Conservation (phyloP, 2,797 vertebrate genomes). For the Coregonus sp. region DNA sequence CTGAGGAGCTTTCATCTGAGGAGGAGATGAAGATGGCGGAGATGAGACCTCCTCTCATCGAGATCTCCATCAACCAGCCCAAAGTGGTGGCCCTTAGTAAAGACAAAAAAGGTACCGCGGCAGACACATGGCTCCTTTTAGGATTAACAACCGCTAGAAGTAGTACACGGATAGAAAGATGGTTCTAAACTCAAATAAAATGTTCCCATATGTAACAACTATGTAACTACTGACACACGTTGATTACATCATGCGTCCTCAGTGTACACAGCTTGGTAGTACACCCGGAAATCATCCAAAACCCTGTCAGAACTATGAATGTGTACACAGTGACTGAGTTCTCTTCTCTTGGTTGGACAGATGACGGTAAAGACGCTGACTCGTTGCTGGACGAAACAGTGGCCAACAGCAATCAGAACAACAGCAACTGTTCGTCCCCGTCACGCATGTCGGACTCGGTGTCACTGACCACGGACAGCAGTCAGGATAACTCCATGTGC, state of each 20-base stretch:
- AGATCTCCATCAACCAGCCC: conserved; percentile 95
- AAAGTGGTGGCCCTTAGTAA: conserved; percentile 95
- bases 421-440: conserved; percentile 98
- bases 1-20: conserved; percentile 94
- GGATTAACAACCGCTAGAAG: too few species aligned
- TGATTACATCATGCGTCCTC: not conserved
- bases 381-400: conserved; percentile 93
- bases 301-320: not conserved
- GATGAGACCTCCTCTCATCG: conserved; percentile 94
- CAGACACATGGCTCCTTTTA: not conserved
- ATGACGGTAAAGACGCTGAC: conserved; percentile 88
- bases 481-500: conserved; percentile 92
- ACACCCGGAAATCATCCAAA: conserved; percentile 6
- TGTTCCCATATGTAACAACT: too few species aligned
- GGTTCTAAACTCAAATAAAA: too few species aligned
- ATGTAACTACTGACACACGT: not conserved
- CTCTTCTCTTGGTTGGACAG: conserved; percentile 57
- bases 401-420: conserved; percentile 98
- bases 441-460: conserved; percentile 98
- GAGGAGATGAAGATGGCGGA: conserved; percentile 99
- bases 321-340: not conserved
- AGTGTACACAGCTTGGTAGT: not conserved
- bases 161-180: too few species aligned
- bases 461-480: conserved; percentile 96
- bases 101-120: conserved; percentile 89